phyloP scores from a whole-genome alignment of 2,113 vertebrate genomes.

The Chloropsis hardwickii region DNA sequence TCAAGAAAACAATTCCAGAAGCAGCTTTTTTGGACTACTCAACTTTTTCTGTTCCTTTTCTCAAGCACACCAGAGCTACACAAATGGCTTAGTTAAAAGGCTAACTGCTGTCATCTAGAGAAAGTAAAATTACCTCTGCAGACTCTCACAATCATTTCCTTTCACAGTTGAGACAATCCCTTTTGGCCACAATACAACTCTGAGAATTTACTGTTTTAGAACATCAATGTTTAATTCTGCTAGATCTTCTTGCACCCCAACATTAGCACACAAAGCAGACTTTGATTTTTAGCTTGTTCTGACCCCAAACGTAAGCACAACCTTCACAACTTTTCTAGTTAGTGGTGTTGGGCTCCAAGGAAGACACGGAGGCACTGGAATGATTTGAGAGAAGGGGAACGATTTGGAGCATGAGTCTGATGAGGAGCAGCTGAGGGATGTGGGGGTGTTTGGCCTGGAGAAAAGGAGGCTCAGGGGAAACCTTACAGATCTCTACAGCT shows the following conservation, averaged over 20 bases:
- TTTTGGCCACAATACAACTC: not conserved
- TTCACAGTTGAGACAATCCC: not conserved
- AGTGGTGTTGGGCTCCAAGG: not conserved
- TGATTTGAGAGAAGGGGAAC: not conserved
- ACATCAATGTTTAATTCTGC: not conserved
- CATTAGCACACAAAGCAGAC: not conserved
- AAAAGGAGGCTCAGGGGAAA: not conserved
- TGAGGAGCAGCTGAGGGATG: not conserved
- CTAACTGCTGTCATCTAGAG: not conserved
- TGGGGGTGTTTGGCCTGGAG: not conserved
- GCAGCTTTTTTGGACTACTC: not conserved
- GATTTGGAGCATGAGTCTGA: not conserved
- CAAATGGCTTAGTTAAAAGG: not conserved
- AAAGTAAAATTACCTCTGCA: not conserved
- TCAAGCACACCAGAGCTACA: not conserved
- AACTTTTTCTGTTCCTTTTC: not conserved
- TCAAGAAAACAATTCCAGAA: not conserved
- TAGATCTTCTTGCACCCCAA: not conserved
- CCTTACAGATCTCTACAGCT: not conserved
- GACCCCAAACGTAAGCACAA: not conserved
- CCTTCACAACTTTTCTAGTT: not conserved
- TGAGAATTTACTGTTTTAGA: not conserved
- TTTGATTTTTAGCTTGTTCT: not conserved
- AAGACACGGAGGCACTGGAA: not conserved
- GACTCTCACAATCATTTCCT: not conserved